phyloP scores from a whole-genome alignment of 2,888 invertebrate species.

The Neoascia interrupta region DNA sequence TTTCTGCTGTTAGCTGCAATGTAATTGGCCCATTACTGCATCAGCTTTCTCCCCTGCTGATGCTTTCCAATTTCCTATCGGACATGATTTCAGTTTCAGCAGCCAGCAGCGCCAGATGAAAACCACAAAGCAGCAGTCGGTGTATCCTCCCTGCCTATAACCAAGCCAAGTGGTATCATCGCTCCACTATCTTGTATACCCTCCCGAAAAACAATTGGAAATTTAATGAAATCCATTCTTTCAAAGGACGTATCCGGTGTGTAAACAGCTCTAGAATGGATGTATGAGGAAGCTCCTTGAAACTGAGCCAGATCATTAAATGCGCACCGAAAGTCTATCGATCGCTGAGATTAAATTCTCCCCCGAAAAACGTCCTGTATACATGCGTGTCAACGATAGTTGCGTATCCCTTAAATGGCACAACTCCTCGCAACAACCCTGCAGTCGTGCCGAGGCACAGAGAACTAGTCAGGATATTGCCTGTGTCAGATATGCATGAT shows the following conservation, averaged over 20 bases:
- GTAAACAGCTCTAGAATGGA: not conserved
- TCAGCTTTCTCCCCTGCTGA: slow-evolving; percentile 33
- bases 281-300: slow-evolving; percentile 10
- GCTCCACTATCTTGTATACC: not conserved
- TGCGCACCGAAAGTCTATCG: slow-evolving; percentile 20
- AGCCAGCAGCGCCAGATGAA: slow-evolving; percentile 6
- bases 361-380: not conserved
- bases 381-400: slow-evolving; percentile 15
- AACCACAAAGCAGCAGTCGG: slow-evolving; percentile 10
- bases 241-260: slow-evolving; percentile 21
- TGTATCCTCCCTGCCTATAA: not conserved
- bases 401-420: slow-evolving; percentile 22
- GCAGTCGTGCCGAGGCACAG: not conserved
- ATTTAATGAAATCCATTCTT: slow-evolving; percentile 40
- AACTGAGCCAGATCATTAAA: slow-evolving; percentile 32
- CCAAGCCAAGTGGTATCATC: slow-evolving; percentile 4
- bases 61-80: slow-evolving; percentile 54
- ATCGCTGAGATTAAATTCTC: slow-evolving; percentile 34
- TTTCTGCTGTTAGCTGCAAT: slow-evolving; percentile 32
- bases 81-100: slow-evolving; percentile 35
- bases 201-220: slow-evolving; percentile 22
- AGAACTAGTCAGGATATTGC: slow-evolving; percentile 42
- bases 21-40: slow-evolving; percentile 51
- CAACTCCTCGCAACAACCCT: not conserved
- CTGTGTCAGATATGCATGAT: slow-evolving; percentile 50